Evolutionary conservation across 1,140 invertebrate genomes (phyloP).

Genomic region (Cydia amplana): DNA sequence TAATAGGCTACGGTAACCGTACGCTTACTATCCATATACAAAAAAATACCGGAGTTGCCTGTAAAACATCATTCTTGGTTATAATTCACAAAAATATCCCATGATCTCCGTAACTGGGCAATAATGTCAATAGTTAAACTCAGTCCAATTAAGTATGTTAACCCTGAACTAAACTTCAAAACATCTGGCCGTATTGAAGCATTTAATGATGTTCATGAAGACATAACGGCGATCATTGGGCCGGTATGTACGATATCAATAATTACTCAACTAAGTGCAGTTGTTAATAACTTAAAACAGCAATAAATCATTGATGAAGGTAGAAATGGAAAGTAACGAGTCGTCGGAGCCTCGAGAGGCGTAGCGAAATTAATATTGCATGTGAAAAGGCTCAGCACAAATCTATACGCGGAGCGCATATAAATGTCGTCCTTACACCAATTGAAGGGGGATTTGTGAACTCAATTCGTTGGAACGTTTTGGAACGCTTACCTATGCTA

Average conservation of each 20-base stretch:
- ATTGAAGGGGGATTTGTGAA: slow-evolving; percentile 18
- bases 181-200: no score
- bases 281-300: not conserved
- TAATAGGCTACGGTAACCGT: no score
- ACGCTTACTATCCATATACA: no score
- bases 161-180: no score
- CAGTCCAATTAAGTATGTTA: no score
- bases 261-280: not conserved
- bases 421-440: slow-evolving; percentile 19
- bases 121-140: no score
- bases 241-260: not conserved
- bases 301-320: not conserved
- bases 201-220: no score
- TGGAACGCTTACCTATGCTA: not conserved
- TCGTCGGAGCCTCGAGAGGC: slow-evolving; percentile 3
- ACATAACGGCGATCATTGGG: no score
- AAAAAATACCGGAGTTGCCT: no score
- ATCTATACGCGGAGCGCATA: slow-evolving; percentile 12
- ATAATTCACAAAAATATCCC: no score
- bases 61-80: no score
- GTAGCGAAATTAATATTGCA: slow-evolving; percentile 23
- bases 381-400: slow-evolving; percentile 17
- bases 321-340: slow-evolving; percentile 20
- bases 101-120: no score
- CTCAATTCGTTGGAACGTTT: slow-evolving; percentile 7